Percentiles rank a stretch among this genome's conserved stretches.
These are phyloP conservation scores for Phoenoteleia sp. DNA, from an alignment of 2,888 invertebrate genomes.

Conservation along the genomic window DNA sequence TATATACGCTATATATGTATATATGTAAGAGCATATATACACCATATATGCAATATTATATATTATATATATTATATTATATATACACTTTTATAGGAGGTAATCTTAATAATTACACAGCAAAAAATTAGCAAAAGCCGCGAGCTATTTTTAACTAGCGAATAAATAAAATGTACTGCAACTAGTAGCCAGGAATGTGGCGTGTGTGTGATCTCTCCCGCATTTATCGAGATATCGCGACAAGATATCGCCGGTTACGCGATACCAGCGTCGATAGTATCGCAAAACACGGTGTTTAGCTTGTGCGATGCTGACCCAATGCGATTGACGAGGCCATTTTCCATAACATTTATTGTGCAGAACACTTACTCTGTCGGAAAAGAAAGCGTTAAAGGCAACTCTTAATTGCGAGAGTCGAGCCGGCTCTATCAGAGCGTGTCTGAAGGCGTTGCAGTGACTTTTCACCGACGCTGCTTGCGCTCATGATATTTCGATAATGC, in stretches of 20 bases:
- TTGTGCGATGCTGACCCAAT: conserved; percentile 15
- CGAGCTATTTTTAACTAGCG: conserved; percentile 42
- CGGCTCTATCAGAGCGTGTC: conserved; percentile 84
- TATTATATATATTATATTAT: no score
- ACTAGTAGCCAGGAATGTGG: conserved; percentile 42
- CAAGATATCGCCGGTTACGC: conserved; percentile 46
- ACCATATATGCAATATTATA: no score
- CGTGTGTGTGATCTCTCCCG: conserved; percentile 31
- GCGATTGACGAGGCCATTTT: conserved; percentile 48
- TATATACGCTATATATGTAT: no score
- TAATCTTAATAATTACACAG: no score
- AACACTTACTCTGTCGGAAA: conserved; percentile 52
- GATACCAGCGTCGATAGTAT: conserved; percentile 42
- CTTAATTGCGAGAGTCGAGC: conserved; percentile 79
- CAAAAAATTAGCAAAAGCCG: conserved; percentile 1
- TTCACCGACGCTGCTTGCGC: conserved; percentile 73
- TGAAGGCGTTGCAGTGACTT: conserved; percentile 81
- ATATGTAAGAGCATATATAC: no score
- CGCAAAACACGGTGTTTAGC: conserved; percentile 22
- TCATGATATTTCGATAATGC: conserved; percentile 21
- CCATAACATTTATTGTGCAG: conserved; percentile 37
- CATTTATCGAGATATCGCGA: conserved; percentile 49
- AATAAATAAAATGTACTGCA: conserved; percentile 44
- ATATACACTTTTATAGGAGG: no score
- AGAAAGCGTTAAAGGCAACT: conserved; percentile 74